A percentile compares a stretch with the other conserved stretches of the same genome.
phyloP scores from a whole-genome alignment of 1,140 invertebrate species.

The Ruditapes philippinarum region DNA sequence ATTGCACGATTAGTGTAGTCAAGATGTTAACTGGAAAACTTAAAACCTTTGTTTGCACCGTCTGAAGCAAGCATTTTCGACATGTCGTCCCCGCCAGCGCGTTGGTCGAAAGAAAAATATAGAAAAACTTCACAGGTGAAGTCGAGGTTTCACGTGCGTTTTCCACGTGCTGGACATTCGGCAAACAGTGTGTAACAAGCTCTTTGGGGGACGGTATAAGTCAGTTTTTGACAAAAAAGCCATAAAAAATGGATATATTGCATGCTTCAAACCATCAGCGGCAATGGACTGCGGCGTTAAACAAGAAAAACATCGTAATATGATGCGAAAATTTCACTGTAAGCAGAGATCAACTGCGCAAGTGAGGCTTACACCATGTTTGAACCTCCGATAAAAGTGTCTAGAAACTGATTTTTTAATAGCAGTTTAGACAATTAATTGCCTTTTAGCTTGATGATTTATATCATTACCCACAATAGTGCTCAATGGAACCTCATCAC shows the following conservation, averaged over 20 bases:
- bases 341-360: neutral
- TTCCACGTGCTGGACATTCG: slow-evolving; percentile 27
- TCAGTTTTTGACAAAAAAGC: neutral
- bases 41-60: slow-evolving; percentile 15
- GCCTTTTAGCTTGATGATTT: slow-evolving; percentile 8
- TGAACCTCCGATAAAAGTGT: neutral
- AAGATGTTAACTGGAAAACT: neutral
- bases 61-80: slow-evolving; percentile 1
- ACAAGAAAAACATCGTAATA: neutral
- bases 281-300: neutral
- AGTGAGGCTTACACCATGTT: neutral
- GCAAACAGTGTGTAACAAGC: slow-evolving; percentile 10
- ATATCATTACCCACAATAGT: neutral
- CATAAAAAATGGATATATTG: slow-evolving; percentile 22
- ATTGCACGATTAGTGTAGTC: slow-evolving; percentile 29
- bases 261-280: neutral
- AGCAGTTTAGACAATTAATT: slow-evolving; percentile 3
- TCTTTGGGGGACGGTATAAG: neutral
- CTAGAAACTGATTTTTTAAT: slow-evolving; percentile 18
- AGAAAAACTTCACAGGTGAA: slow-evolving; percentile 41
- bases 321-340: slow-evolving; percentile 9
- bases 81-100: neutral
- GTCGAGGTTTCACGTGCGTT: slow-evolving; percentile 4
- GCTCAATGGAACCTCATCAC: neutral
- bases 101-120: neutral